phyloP scores from a whole-genome alignment of 2,797 vertebrate genomes.

The Coranthus polyacanthus region DNA sequence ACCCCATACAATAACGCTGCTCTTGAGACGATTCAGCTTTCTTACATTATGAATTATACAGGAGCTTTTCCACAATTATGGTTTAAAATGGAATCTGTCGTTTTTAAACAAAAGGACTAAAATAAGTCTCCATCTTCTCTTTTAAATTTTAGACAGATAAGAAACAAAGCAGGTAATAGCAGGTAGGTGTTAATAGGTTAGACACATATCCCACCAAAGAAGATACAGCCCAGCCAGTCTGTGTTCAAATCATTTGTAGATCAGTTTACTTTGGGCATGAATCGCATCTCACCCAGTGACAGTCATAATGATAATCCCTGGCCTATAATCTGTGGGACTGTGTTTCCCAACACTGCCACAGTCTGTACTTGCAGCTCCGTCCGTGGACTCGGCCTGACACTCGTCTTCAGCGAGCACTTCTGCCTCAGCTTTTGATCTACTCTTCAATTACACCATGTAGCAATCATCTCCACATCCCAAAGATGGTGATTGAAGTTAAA shows the following conservation, averaged over 20 bases:
- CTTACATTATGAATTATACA: no score
- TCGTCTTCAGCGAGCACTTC: slow-evolving; percentile 63
- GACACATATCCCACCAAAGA: not conserved
- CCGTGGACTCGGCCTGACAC: slow-evolving; percentile 52
- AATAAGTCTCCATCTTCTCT: no score
- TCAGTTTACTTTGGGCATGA: slow-evolving; percentile 16
- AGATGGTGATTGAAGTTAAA: slow-evolving; percentile 77
- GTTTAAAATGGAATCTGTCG: no score
- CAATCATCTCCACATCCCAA: slow-evolving; percentile 78
- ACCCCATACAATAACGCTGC: no score
- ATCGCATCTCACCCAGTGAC: slow-evolving; percentile 38
- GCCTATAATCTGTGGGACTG: slow-evolving; percentile 67
- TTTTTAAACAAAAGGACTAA: no score
- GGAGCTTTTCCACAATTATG: no score
- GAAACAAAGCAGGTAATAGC: no score
- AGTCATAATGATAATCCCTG: slow-evolving; percentile 58
- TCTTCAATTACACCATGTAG: slow-evolving; percentile 84
- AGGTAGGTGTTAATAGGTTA: no score
- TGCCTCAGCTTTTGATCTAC: slow-evolving; percentile 77
- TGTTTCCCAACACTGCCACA: slow-evolving; percentile 49
- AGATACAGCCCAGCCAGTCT: not conserved
- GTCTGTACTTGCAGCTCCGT: slow-evolving; percentile 49
- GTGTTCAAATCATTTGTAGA: slow-evolving; percentile 29
- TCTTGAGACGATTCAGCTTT: no score
- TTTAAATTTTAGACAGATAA: no score